Evolutionary conservation across 2,113 vertebrate genomes (phyloP), one percentile per base, ranked within the genome.

Genomic region (Melanostigma gelatinosum): DNA sequence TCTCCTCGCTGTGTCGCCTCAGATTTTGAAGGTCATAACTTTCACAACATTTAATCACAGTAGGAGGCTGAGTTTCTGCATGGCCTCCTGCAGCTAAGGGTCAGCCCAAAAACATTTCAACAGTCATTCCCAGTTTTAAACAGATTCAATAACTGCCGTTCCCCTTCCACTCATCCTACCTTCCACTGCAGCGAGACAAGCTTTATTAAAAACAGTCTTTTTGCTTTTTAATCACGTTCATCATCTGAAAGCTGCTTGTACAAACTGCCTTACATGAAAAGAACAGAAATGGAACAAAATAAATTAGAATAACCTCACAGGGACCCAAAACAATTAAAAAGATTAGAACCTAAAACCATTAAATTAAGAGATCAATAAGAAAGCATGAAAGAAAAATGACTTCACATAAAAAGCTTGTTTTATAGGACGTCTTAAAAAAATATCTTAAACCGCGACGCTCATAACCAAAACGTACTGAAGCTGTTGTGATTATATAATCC

Each of bases 21-120:
- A 84, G 24, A 71, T 81, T 86, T 64, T 72, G 84, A 86, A 84
- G 81, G 75, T 84, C 52, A 34, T 86, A 79, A 79, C 78, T 68
- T 71, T 69, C 81, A 78, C 71, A 81, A 61, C 50, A 61, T 86
- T 86, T 81, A 72, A 85, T 77, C 79, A 27, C 79, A 63, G 79
- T n/a, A n/a, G 68, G 79, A 75, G 52, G 67, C 16, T 7, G 64
- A 48, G 22, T 67, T 77, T 63, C 54, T 72, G 48, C 71, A 63
- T 27, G 52, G 52, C 80, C 80, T 66, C 80, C 80, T 44, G 77
- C 24, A 7, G 77, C 2, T 1, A 8, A 70, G 38, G 87, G 73
- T 88, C 46, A 67, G 34, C 54, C n/a, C 65, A 11, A 15, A 67
- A 82, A 57, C 24, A 46, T 11, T 70, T 54, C 40, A 58, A 4